phyloP scores from a whole-genome alignment of 2,113 vertebrate genomes.

The Acanthisitta chloris region DNA sequence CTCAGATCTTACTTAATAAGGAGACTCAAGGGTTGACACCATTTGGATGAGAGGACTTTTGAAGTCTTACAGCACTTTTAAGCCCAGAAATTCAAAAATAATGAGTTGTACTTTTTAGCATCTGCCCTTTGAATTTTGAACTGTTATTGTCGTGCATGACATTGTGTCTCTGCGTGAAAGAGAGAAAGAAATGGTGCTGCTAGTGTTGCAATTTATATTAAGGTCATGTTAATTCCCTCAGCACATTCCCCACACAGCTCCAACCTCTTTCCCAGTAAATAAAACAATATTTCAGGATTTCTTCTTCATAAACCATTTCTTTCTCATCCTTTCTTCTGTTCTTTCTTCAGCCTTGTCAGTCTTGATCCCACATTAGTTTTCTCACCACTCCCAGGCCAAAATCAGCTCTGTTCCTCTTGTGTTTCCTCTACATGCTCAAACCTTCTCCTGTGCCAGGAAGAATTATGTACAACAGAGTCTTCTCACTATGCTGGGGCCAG shows the following conservation, averaged over 20 bases:
- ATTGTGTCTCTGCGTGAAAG: neutral
- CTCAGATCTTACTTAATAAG: neutral
- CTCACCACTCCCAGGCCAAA: neutral
- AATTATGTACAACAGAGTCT: neutral
- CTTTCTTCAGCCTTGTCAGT: neutral
- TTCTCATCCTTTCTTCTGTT: neutral
- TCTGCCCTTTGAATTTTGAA: neutral
- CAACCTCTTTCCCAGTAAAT: neutral
- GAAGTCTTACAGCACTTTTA: neutral
- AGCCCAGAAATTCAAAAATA: neutral
- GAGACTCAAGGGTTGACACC: accelerated
- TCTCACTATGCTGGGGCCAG: neutral
- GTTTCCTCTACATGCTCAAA: neutral
- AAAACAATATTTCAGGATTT: neutral
- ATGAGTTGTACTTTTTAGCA: neutral
- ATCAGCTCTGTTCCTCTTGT: neutral
- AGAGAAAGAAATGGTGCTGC: neutral
- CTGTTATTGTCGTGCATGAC: neutral
- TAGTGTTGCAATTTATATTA: neutral
- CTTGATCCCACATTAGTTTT: neutral
- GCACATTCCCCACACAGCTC: accelerated
- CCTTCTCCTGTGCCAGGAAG: neutral
- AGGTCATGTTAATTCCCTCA: neutral
- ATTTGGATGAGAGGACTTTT: neutral
- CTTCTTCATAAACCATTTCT: neutral